Percentiles rank a stretch among this genome's conserved stretches.
These are phyloP conservation scores for Apotomis turbidana DNA, from an alignment of 2,888 invertebrate species.

Conservation along the genomic window DNA sequence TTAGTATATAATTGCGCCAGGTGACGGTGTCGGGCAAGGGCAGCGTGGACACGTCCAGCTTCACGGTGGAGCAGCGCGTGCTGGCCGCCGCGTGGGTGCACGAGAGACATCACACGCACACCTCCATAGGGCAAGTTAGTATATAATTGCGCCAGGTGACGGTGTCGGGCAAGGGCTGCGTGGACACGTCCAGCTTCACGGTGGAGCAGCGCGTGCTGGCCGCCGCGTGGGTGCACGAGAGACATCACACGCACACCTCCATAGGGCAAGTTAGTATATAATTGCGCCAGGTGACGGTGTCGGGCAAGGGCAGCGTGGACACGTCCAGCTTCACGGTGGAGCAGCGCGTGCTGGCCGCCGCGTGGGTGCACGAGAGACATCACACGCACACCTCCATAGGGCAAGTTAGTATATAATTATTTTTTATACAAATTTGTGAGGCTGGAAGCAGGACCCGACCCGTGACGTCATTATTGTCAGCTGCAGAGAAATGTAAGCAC, in stretches of 20 bases:
- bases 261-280: conserved; percentile 54
- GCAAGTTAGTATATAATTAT: conserved; percentile 47
- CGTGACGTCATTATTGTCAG: too few species aligned
- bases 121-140: conserved; percentile 56
- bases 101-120: conserved; percentile 66
- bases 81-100: conserved; percentile 79
- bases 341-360: conserved; percentile 74
- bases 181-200: conserved; percentile 64
- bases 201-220: conserved; percentile 74
- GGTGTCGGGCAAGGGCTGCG: conserved; percentile 22
- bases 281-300: not conserved
- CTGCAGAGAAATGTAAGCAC: too few species aligned
- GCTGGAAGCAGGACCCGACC: too few species aligned
- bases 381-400: conserved; percentile 59
- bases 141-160: not conserved
- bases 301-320: conserved; percentile 48
- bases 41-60: conserved; percentile 60
- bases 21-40: not conserved
- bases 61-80: conserved; percentile 71
- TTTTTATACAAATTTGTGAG: too few species aligned
- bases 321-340: conserved; percentile 68
- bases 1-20: conserved; percentile 32
- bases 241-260: conserved; percentile 60
- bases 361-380: conserved; percentile 77
- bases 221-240: conserved; percentile 79